Evolutionary conservation across 2,113 vertebrate genomes (phyloP), one percentile per base, ranked within the genome.

Genomic region (Peromyscus polionotus): DNA sequence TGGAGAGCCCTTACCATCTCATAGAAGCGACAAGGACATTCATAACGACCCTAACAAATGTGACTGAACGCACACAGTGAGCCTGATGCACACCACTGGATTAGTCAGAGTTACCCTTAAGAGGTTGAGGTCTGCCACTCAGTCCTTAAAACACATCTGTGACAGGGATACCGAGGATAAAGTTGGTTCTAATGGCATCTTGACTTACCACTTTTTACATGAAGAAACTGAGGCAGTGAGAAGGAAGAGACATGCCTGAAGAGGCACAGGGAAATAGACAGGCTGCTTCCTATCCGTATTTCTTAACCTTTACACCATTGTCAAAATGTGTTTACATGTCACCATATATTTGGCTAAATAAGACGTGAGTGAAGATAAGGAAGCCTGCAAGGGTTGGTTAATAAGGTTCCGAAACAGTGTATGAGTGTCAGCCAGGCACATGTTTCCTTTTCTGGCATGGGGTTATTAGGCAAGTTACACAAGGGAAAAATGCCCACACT

Each of bases 71-170:
- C 83, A 83, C 24, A 81, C 14, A 63, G 19, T n/a, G 33, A 83
- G 36, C 33, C 42, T 59, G 6, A 65, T 48, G 14, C 65, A 51
- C 73, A 59, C 26, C 54, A 20, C 26, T 73, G 9, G 22, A 57
- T 70, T 90, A 76, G 51, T 65, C 68, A 48, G 93, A 48, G 75
- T n/a, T 90, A 33, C 28, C 75, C 39, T 63, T 80, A 88, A 88
- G 65, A 39, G 14, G 7, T 76, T 85, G 88, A 17, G 75, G 3
- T 84, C 61, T 80, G 3, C 59, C 9, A 79, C 63, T 39, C 68
- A 42, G 77, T 95, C 36, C 45, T 95, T 11, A 90, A 89, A 81
- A 94, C 75, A 85, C 91, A 36, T 33, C 26, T 65, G 45, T 79
- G 20, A 90, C 31, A 68, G 63, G 92, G 19, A 4, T 51, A 7